A percentile compares a stretch with the other conserved stretches of the same genome.
These are phyloP conservation scores for Cavia porcellus DNA, from an alignment of 2,113 vertebrate species.

Conservation along the genomic window DNA sequence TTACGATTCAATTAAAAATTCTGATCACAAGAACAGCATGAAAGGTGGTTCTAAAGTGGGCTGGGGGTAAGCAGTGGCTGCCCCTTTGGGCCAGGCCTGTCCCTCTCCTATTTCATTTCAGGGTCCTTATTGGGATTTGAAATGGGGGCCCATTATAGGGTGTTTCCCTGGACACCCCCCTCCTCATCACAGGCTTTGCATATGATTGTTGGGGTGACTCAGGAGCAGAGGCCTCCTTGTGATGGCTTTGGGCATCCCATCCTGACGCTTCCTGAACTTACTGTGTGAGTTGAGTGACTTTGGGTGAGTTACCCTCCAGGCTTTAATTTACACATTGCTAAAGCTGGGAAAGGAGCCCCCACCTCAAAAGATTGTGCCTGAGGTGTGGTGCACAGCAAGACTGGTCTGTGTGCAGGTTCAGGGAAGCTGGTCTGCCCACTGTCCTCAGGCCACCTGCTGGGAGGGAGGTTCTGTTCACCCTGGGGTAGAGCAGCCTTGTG, in stretches of 20 bases:
- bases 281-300: not conserved
- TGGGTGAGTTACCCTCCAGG: not conserved
- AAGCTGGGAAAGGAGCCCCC: not conserved
- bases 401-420: not conserved
- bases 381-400: not conserved
- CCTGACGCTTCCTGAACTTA: not conserved
- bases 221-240: not conserved
- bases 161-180: not conserved
- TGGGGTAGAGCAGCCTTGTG: not conserved
- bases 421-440: accelerated
- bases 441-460: not conserved
- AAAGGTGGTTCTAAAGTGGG: not conserved
- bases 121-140: not conserved
- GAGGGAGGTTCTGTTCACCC: too few relatives aligned
- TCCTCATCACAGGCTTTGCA: not conserved
- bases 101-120: not conserved
- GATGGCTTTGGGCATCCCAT: not conserved
- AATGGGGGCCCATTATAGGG: not conserved
- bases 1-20: not conserved
- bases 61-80: not conserved
- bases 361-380: not conserved
- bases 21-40: not conserved
- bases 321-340: not conserved
- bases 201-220: not conserved
- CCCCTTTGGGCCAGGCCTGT: too few relatives aligned